Conservation (phyloP, 2,797 vertebrate species). For the Cyprinodon diabolis region DNA sequence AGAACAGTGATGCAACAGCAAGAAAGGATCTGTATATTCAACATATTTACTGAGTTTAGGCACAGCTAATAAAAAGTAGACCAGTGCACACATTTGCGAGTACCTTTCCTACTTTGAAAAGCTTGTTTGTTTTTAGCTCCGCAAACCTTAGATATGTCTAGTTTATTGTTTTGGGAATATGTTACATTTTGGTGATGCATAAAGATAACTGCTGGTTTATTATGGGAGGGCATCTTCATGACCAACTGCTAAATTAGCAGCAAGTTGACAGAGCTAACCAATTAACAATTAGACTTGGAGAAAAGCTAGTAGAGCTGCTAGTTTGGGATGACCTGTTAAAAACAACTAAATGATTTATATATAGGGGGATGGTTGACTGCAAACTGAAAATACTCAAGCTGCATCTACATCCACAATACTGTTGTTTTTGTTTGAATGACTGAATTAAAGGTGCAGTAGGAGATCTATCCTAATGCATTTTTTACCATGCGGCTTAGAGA, state of each 20-base stretch:
- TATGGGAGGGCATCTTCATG: neutral
- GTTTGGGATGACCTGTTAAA: neutral
- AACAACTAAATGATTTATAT: neutral
- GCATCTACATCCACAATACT: neutral
- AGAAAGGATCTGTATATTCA: slow-evolving; percentile 58
- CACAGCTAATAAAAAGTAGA: slow-evolving; percentile 12
- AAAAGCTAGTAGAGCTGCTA: neutral
- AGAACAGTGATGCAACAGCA: slow-evolving; percentile 61
- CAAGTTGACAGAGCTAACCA: neutral
- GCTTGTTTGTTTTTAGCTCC: neutral
- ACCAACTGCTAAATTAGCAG: neutral
- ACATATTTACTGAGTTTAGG: slow-evolving; percentile 10
- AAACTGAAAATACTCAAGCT: neutral
- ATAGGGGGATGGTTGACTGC: neutral
- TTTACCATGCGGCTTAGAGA: no score
- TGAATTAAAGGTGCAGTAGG: neutral
- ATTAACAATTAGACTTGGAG: neutral
- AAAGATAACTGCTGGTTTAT: neutral
- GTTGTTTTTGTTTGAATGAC: neutral
- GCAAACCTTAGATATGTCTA: neutral
- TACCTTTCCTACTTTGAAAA: neutral
- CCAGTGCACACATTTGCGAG: neutral
- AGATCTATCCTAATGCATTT: no score
- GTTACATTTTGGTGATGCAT: neutral
- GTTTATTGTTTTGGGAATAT: neutral